Percentiles rank a stretch among this genome's conserved stretches.
Conservation (phyloP, 2,888 invertebrate genomes). For the Apantesis nais region DNA sequence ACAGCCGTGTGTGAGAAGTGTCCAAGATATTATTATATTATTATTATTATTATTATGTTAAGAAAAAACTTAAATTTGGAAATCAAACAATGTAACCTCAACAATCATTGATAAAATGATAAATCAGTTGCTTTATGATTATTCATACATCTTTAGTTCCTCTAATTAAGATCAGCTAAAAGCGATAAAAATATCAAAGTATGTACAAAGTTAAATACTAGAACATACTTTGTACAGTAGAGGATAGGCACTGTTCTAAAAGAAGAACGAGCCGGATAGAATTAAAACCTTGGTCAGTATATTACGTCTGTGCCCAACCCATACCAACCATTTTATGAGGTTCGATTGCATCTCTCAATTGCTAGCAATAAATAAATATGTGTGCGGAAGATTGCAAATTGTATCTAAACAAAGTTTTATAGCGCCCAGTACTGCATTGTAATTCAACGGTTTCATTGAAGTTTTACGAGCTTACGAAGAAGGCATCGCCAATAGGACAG, state of each 20-base stretch:
- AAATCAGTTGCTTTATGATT: too few relatives aligned
- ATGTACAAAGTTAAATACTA: not conserved
- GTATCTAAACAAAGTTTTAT: constrained; percentile 71
- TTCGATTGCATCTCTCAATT: constrained; percentile 39
- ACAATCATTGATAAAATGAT: too few relatives aligned
- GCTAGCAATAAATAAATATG: constrained; percentile 40
- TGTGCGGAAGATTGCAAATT: constrained; percentile 65
- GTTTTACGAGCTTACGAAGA: constrained; percentile 79
- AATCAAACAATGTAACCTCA: too few relatives aligned
- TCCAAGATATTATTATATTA: too few relatives aligned
- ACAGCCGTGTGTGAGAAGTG: too few relatives aligned
- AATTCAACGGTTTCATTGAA: constrained; percentile 81
- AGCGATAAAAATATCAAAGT: not conserved
- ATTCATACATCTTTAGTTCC: too few relatives aligned
- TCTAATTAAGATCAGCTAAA: not conserved
- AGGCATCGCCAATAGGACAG: constrained; percentile 74
- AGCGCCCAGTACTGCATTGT: constrained; percentile 66
- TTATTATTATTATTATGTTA: too few relatives aligned
- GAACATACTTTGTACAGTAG: not conserved
- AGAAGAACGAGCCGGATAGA: not conserved
- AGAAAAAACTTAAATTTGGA: too few relatives aligned
- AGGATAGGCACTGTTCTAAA: not conserved
- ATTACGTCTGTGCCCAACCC: not conserved
- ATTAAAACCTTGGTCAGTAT: not conserved
- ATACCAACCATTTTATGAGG: constrained; percentile 16